phyloP scores from a whole-genome alignment of 2,113 vertebrate genomes.

The Peromyscus californicus region DNA sequence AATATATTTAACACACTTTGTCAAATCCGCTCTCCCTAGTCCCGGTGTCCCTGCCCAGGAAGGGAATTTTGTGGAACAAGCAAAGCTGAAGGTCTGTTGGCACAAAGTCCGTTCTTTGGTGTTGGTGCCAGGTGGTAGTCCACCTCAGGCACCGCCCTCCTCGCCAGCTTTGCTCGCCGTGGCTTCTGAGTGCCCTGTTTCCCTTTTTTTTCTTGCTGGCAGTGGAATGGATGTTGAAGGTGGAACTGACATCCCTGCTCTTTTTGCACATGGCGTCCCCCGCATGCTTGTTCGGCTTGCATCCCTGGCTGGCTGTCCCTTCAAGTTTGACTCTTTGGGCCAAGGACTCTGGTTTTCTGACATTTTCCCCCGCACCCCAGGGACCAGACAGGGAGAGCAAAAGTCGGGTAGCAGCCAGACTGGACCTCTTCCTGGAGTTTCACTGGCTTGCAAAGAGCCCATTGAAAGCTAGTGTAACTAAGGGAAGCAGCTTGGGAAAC shows the following conservation, averaged over 20 bases:
- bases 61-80: constrained; percentile 70
- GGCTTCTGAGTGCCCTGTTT: constrained; percentile 49
- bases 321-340: constrained; percentile 23
- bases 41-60: constrained; percentile 55
- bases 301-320: not conserved
- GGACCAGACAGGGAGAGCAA: not conserved
- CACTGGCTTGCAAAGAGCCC: not conserved
- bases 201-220: constrained; percentile 84
- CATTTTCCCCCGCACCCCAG: not conserved
- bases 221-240: constrained; percentile 61
- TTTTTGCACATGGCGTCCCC: constrained; percentile 12
- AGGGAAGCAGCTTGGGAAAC: not conserved
- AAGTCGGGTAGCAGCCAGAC: not conserved
- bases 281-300: constrained; percentile 3
- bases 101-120: not conserved
- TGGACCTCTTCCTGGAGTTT: not conserved
- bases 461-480: not conserved
- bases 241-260: constrained; percentile 44
- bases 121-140: not conserved
- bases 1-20: constrained; percentile 52
- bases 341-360: constrained; percentile 26
- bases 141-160: not conserved
- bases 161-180: constrained; percentile 66
- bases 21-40: constrained; percentile 58
- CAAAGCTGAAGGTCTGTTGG: constrained; percentile 58